These are phyloP conservation scores for Metopolophium dirhodum DNA, from an alignment of 1,140 invertebrate genomes.

Conservation along the genomic window DNA sequence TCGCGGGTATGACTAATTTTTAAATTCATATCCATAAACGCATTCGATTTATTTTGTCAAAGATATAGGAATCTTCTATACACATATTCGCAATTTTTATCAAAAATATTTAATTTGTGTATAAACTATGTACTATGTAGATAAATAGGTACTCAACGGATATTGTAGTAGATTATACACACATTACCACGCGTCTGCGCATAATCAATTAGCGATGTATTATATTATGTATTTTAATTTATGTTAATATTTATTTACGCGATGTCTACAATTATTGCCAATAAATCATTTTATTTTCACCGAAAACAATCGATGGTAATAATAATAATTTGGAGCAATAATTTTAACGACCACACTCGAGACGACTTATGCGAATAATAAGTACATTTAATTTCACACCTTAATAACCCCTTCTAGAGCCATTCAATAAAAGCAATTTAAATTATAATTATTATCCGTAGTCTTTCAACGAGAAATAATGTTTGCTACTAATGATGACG, in stretches of 20 bases:
- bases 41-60: neutral
- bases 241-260: neutral
- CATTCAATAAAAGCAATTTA: conserved; percentile 25
- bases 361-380: neutral
- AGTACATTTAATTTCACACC: conserved; percentile 22
- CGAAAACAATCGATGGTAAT: neutral
- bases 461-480: conserved; percentile 2
- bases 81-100: neutral
- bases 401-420: neutral
- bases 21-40: neutral
- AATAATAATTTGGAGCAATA: neutral
- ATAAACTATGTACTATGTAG: too few relatives aligned
- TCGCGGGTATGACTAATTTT: neutral
- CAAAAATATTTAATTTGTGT: neutral
- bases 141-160: neutral
- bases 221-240: conserved; percentile 10
- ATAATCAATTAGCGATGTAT: conserved; percentile 2
- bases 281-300: neutral
- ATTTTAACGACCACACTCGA: neutral
- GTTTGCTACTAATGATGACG: neutral
- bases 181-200: neutral
- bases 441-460: conserved; percentile 16
- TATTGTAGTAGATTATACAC: neutral
- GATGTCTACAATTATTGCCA: neutral
- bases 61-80: neutral